Evolutionary conservation across 2,888 invertebrate genomes (phyloP).

Genomic region (Drosophila gaucha): DNA sequence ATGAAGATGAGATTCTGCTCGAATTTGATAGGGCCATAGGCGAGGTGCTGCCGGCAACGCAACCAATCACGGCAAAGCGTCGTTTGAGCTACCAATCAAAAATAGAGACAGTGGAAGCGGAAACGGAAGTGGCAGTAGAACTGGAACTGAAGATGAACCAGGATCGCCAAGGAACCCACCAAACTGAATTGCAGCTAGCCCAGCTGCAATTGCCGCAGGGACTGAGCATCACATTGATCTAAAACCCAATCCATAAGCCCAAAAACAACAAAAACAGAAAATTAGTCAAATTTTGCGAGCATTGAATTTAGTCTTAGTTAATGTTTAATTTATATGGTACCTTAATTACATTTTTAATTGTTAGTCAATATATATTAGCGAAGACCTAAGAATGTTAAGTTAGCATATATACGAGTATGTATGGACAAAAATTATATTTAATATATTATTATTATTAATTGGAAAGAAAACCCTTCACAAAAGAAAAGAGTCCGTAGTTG

Average conservation of each 20-base stretch:
- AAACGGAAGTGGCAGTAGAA: conserved; percentile 33
- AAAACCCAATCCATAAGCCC: conserved; percentile 20
- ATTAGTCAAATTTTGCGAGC: conserved; percentile 68
- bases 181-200: conserved; percentile 44
- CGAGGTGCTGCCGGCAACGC: conserved; percentile 81
- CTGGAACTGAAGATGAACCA: conserved; percentile 31
- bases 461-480: conserved; percentile 4
- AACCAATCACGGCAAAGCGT: conserved; percentile 44
- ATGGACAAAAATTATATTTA: conserved; percentile 47
- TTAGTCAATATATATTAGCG: conserved; percentile 67
- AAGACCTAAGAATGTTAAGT: conserved; percentile 75
- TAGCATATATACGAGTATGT: conserved; percentile 37
- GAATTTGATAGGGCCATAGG: conserved; percentile 83
- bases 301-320: conserved; percentile 57
- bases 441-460: conserved; percentile 51
- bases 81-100: conserved; percentile 62
- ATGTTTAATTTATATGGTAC: conserved; percentile 57
- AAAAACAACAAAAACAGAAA: conserved; percentile 13
- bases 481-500: conserved; percentile 49
- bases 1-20: conserved; percentile 82
- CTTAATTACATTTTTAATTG: conserved; percentile 62
- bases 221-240: conserved; percentile 73
- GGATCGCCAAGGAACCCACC: conserved; percentile 50
- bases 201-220: conserved; percentile 72
- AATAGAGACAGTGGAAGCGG: conserved; percentile 10